These are phyloP conservation scores for Phalloptychus januarius DNA, from an alignment of 2,797 vertebrate species.

Conservation along the genomic window DNA sequence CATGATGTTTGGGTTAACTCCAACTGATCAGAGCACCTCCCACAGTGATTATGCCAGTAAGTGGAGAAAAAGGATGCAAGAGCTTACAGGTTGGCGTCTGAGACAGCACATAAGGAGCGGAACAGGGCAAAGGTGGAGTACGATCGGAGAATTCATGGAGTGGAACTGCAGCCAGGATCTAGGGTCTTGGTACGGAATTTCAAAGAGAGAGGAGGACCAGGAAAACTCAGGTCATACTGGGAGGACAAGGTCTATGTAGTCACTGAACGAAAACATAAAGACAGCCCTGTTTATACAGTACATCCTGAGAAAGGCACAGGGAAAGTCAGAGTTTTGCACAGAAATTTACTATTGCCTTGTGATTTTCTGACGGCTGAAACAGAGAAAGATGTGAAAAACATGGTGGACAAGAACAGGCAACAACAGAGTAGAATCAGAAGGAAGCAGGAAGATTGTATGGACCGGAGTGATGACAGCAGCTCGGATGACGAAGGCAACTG, in stretches of 20 bases:
- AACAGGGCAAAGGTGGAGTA: neutral
- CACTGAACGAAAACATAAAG: neutral
- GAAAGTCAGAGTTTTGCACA: neutral
- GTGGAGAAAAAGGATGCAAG: constrained; percentile 1
- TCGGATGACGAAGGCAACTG: neutral
- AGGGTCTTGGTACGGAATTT: neutral
- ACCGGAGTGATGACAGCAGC: neutral
- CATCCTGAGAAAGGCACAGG: neutral
- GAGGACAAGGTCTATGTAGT: neutral
- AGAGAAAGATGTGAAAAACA: neutral
- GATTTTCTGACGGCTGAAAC: neutral
- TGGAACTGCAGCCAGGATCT: neutral
- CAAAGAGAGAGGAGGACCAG: neutral
- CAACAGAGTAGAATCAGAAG: neutral
- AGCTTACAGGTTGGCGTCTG: neutral
- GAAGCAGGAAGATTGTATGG: neutral
- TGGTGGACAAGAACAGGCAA: too few relatives aligned
- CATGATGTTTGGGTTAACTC: constrained; percentile 3
- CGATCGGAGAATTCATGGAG: neutral
- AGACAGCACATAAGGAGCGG: neutral
- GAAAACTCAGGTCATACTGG: constrained; percentile 5
- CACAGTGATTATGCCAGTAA: constrained; percentile 10
- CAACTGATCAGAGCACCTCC: neutral
- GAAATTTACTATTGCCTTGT: neutral
- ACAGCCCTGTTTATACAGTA: constrained; percentile 1